phyloP scores from a whole-genome alignment of 2,113 vertebrate species.

The Muntiacus muntjak region DNA sequence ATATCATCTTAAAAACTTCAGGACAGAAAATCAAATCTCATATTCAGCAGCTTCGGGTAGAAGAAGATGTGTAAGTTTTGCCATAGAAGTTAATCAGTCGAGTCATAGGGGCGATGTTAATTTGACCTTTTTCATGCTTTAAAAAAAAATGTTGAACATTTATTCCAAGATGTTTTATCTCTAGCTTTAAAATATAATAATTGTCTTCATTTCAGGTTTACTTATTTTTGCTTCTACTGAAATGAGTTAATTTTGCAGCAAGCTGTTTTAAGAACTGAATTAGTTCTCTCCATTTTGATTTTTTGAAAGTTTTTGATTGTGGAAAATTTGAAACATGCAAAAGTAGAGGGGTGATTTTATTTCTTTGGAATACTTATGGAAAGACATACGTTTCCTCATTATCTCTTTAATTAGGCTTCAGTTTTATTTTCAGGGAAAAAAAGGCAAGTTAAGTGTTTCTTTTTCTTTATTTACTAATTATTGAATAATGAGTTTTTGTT shows the following conservation, averaged over 20 bases:
- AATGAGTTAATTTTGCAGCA: not conserved
- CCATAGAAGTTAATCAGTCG: not conserved
- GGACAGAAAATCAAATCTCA: constrained; percentile 96
- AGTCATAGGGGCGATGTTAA: not conserved
- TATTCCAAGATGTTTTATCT: not conserved
- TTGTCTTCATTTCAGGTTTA: not conserved
- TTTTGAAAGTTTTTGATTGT: constrained; percentile 8
- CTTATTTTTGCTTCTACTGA: not conserved
- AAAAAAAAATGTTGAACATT: not conserved
- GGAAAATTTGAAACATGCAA: not conserved
- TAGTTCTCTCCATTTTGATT: not conserved
- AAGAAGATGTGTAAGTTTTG: constrained; percentile 92
- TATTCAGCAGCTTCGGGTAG: constrained; percentile 89
- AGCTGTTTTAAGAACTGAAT: constrained; percentile 25
- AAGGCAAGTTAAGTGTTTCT: not conserved
- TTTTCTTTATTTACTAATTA: not conserved
- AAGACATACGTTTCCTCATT: not conserved
- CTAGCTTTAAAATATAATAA: not conserved
- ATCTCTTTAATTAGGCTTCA: not conserved
- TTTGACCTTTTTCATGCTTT: not conserved
- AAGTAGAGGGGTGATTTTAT: not conserved
- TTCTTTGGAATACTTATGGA: not conserved
- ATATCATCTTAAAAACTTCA: constrained; percentile 94
- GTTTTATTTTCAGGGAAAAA: not conserved
- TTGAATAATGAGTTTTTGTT: not conserved